Conservation (phyloP, 2,888 invertebrate species). For the Drepana falcataria region DNA sequence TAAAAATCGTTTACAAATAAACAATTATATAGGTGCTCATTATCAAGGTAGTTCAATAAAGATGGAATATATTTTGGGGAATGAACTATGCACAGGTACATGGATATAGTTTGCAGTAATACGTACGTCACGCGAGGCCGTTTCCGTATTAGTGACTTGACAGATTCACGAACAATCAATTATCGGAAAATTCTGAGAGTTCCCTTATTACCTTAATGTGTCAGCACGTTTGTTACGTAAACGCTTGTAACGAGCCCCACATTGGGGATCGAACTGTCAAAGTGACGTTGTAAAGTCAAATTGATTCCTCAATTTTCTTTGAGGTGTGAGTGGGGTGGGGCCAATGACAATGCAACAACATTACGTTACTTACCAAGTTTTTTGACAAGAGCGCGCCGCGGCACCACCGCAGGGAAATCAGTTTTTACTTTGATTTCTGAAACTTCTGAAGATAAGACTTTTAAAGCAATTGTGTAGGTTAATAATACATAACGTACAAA, state of each 20-base stretch:
- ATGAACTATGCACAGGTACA: no score
- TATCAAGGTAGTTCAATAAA: no score
- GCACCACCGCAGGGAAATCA: no score
- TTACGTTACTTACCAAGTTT: background rate
- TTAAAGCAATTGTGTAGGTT: no score
- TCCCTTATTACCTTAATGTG: slow-evolving; percentile 25
- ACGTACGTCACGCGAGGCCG: slow-evolving; percentile 3
- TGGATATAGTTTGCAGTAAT: no score
- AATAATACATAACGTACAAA: no score
- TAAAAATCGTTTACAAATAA: no score
- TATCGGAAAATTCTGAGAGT: slow-evolving; percentile 22
- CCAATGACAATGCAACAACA: background rate
- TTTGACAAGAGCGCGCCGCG: no score
- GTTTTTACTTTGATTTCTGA: no score
- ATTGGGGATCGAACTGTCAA: slow-evolving; percentile 7
- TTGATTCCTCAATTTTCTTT: slow-evolving; percentile 9
- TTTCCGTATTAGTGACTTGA: slow-evolving; percentile 23
- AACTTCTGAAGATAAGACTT: no score
- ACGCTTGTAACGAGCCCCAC: slow-evolving; percentile 8
- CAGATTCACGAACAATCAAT: slow-evolving; percentile 28
- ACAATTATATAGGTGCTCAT: no score
- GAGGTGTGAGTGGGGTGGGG: background rate
- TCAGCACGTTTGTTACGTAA: slow-evolving; percentile 20
- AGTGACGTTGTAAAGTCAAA: slow-evolving; percentile 18
- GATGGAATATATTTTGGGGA: no score